Evolutionary conservation across 2,888 invertebrate genomes (phyloP).

Genomic region (Entomobrya proxima): DNA sequence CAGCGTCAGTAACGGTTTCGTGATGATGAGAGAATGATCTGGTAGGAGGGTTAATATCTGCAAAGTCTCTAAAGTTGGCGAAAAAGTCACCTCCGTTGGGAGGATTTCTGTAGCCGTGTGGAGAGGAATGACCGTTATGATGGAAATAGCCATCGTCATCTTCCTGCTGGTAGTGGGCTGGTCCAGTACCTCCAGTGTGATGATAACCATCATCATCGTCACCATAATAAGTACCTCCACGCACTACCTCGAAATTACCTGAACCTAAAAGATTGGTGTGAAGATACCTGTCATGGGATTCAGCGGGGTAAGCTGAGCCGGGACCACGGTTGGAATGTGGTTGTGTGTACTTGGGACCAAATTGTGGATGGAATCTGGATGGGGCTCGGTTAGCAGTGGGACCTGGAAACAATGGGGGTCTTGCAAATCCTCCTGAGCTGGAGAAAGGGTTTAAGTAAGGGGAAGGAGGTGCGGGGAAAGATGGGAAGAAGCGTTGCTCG

Average conservation of each 20-base stretch:
- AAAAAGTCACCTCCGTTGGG: slow-evolving; percentile 84
- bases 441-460: slow-evolving; percentile 67
- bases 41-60: slow-evolving; percentile 90
- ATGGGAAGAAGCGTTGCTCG: slow-evolving; percentile 74
- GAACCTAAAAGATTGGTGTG: slow-evolving; percentile 85
- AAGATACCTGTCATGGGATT: slow-evolving; percentile 76
- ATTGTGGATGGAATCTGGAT: slow-evolving; percentile 73
- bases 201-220: slow-evolving; percentile 83
- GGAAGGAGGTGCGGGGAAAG: slow-evolving; percentile 71
- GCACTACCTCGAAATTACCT: slow-evolving; percentile 91
- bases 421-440: slow-evolving; percentile 48
- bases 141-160: slow-evolving; percentile 83
- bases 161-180: slow-evolving; percentile 89
- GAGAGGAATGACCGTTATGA: slow-evolving; percentile 77
- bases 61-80: slow-evolving; percentile 92
- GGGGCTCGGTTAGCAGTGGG: slow-evolving; percentile 74
- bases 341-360: slow-evolving; percentile 67
- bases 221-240: slow-evolving; percentile 87
- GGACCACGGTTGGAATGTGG: slow-evolving; percentile 73
- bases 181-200: slow-evolving; percentile 79
- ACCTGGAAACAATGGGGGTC: slow-evolving; percentile 74
- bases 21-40: slow-evolving; percentile 82
- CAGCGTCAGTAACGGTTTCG: slow-evolving; percentile 67
- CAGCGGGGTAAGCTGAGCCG: slow-evolving; percentile 70
- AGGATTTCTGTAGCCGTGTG: slow-evolving; percentile 84